Evolutionary conservation across 2,888 invertebrate genomes (phyloP), one percentile per base, ranked within the genome.

Genomic region (Piscicola geometra): DNA sequence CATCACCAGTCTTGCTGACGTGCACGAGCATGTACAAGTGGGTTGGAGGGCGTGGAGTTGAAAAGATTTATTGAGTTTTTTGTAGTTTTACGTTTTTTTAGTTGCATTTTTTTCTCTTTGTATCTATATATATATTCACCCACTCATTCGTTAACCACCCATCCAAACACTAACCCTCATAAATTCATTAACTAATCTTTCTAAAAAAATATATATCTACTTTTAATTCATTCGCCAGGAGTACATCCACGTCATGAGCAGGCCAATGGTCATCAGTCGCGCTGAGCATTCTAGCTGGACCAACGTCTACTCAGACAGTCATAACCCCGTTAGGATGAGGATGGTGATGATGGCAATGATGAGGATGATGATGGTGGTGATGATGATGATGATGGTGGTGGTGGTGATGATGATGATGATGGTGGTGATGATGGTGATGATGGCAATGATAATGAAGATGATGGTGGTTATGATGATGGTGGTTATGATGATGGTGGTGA

Each of bases 171-270:
- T 35, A 18, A 71, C 3, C 32, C 66, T 71, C 3, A 73, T 0
- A 73, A 60, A 73, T 1, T 67, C 33, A 73, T 1, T 5, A 15
- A 73, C 35, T 70, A 5, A 75, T 5, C 35, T 47, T 70, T 2
- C 1, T 41, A 75, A 2, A 67, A 1, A 41, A 67, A 75, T 28
- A 69, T 12, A 68, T n/a, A 75, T 2, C 70, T 30, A 75, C 32
- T 70, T 1, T 70, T 21, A 47, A 9, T 15, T 21, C 9, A 9
- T 15, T 21, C 9, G 12, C 9, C 87, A 98, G 81, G 93, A 96
- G 85, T 99, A 99, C 85, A 92, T 99, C 81, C 93, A 95, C 76
- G 95, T 98, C 56, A 91, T 99, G 90, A 96, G 97, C 33, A 89
- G 97, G 78, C 97, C 98, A 0, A 89, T 98, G 86, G 98, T 97